Base-by-base conservation (phyloP, 2,797 vertebrate species). In the Neomorphus geoffroyi region DNA sequence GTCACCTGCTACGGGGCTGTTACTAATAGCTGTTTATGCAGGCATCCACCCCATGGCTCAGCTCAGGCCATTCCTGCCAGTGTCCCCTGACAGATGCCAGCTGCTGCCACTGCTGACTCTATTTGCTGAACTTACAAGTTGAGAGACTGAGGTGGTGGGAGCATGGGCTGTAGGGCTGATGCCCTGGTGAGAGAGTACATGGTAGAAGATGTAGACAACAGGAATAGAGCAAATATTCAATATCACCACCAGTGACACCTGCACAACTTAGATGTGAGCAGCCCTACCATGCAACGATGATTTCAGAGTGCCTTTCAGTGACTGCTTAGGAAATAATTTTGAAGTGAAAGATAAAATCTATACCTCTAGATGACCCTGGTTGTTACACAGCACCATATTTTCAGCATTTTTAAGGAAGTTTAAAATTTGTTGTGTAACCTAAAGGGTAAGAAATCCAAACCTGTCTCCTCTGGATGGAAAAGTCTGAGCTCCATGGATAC, bases 401-500 rank as follows among this genome's bases (percentile, higher is more conserved):
- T 60, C 43, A 23, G 17, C 35, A 33, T 28, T 79, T 71, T 28
- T 8, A 69, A 58, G 46, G 35, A 92, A 51, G 18, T 50, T 80
- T 91, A 86, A 69, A 10, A 30, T 86, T 78, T 87, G 16, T 54
- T 62, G 7, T 58, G 18, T 71, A 81, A 79, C 22, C 61, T 83
- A 79, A 54, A 87, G 16, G 19, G 48, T 18, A 23, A 80, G 85
- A 77, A 75, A 48, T 32, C 21, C 32, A 72, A 94, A 56, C 7
- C 30, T 64, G 13, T 21, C 32, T 83, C 45, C 54, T 88, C 66
- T 5, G 4, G 58, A 79, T 60, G 54, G 72, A 83, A 56, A 88
- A 79, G 28, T 54, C 61, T 78, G 58, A 88, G 46, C 23, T 93
- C 66, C 66, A 77, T 92, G 80, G 91, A 92, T 90, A 95, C 77